Evolutionary conservation across 2,888 invertebrate genomes (phyloP).

Genomic region (Hyalella azteca): DNA sequence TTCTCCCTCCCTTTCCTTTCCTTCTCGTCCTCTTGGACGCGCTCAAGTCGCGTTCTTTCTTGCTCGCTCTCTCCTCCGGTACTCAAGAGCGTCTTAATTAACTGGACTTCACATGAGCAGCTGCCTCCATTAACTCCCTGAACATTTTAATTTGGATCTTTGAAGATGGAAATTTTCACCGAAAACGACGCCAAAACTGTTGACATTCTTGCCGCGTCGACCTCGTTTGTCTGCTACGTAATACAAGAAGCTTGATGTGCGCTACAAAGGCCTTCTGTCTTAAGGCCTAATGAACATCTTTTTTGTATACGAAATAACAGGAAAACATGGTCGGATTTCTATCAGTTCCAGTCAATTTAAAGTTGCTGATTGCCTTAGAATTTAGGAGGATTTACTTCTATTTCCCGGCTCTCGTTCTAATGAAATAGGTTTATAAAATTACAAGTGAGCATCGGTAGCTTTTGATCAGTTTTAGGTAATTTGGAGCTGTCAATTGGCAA

Average conservation of each 20-base stretch:
- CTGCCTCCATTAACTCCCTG: constrained; percentile 1
- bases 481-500: too few species aligned
- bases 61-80: not conserved
- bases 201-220: not conserved
- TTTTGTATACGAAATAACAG: not conserved
- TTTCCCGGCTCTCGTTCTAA: too few species aligned
- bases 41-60: too few species aligned
- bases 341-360: not conserved
- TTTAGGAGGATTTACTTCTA: not conserved
- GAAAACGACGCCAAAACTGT: constrained; percentile 6
- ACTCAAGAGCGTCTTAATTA: not conserved
- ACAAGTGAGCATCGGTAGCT: too few species aligned
- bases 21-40: too few species aligned
- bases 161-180: not conserved
- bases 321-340: constrained; percentile 1
- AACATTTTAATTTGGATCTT: constrained; percentile 25
- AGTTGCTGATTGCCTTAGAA: not conserved
- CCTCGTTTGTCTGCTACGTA: not conserved
- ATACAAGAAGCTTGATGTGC: not conserved
- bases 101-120: constrained; percentile 8
- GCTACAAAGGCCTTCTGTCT: not conserved
- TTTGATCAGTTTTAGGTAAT: too few species aligned
- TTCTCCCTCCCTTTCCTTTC: too few species aligned
- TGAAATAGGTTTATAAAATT: too few species aligned
- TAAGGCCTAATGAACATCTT: not conserved